Conservation (phyloP, 1,140 invertebrate species). For the Periplaneta americana region DNA sequence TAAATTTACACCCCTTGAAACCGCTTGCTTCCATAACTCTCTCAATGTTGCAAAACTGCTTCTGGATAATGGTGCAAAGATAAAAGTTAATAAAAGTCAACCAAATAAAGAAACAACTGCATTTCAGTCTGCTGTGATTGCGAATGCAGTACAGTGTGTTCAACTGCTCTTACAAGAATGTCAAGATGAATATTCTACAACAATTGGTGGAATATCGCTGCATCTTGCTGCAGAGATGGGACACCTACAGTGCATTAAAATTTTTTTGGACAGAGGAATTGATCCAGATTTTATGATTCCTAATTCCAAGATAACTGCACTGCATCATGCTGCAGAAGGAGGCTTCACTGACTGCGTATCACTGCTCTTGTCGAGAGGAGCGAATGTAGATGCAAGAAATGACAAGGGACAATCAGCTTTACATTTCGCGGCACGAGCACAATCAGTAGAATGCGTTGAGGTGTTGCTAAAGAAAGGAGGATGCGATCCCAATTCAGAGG, state of each 20-base stretch:
- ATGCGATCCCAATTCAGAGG: slow-evolving; percentile 66
- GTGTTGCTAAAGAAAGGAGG: slow-evolving; percentile 61
- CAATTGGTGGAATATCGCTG: slow-evolving; percentile 65
- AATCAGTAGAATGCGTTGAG: slow-evolving; percentile 72
- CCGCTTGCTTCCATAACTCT: slow-evolving; percentile 73
- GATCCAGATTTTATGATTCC: slow-evolving; percentile 58
- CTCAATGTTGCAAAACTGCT: slow-evolving; percentile 64
- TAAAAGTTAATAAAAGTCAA: slow-evolving; percentile 37
- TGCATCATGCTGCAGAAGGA: slow-evolving; percentile 76
- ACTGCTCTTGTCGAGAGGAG: slow-evolving; percentile 63
- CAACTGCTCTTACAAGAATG: slow-evolving; percentile 64
- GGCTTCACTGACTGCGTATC: slow-evolving; percentile 68
- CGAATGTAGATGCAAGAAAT: slow-evolving; percentile 63
- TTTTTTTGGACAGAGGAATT: slow-evolving; percentile 58
- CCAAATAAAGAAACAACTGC: slow-evolving; percentile 47
- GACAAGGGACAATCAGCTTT: slow-evolving; percentile 69
- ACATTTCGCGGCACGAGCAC: slow-evolving; percentile 68
- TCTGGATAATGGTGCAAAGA: slow-evolving; percentile 56
- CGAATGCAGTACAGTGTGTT: slow-evolving; percentile 66
- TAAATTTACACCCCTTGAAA: slow-evolving; percentile 70
- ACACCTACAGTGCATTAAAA: slow-evolving; percentile 58
- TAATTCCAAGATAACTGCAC: slow-evolving; percentile 63
- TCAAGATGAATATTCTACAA: slow-evolving; percentile 58
- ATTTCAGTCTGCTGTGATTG: slow-evolving; percentile 68
- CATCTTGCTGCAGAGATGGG: slow-evolving; percentile 72